Evolutionary conservation across 2,113 vertebrate genomes (phyloP).

Genomic region (Perca schrenkii): DNA sequence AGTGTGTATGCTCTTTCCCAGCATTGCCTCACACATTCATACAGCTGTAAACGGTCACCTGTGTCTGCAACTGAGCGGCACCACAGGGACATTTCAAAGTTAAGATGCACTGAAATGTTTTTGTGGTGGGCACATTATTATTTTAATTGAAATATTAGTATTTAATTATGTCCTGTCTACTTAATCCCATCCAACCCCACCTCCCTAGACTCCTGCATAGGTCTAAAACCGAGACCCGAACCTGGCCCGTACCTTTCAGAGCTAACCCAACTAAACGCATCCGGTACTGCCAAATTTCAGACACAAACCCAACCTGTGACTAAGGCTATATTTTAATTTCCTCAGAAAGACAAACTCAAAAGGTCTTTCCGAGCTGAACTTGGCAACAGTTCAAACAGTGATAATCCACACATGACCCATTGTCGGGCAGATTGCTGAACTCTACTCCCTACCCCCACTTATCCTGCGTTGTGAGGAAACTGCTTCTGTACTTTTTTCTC

Average conservation of each 20-base stretch:
- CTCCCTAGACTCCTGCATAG: not conserved
- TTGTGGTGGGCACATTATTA: not conserved
- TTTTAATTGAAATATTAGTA: not conserved
- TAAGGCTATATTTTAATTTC: not conserved
- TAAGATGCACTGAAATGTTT: not conserved
- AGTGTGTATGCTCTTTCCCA: conserved; percentile 10
- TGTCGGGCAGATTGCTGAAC: too few relatives aligned
- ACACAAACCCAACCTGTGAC: not conserved
- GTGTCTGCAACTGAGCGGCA: not conserved
- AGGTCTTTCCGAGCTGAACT: not conserved
- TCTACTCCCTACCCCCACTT: not conserved
- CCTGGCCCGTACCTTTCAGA: not conserved
- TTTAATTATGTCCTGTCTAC: not conserved
- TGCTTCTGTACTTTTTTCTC: not conserved
- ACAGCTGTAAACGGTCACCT: not conserved
- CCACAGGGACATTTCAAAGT: not conserved
- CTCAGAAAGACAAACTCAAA: not conserved
- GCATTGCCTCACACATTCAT: not conserved
- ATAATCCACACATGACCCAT: not conserved
- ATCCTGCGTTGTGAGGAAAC: not conserved
- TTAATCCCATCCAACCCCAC: not conserved
- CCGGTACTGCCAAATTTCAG: too few relatives aligned
- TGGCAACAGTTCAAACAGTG: not conserved
- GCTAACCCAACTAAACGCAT: too few relatives aligned
- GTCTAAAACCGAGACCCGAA: not conserved